Conservation (phyloP, 2,888 invertebrate species). For the Blomia tropicalis region DNA sequence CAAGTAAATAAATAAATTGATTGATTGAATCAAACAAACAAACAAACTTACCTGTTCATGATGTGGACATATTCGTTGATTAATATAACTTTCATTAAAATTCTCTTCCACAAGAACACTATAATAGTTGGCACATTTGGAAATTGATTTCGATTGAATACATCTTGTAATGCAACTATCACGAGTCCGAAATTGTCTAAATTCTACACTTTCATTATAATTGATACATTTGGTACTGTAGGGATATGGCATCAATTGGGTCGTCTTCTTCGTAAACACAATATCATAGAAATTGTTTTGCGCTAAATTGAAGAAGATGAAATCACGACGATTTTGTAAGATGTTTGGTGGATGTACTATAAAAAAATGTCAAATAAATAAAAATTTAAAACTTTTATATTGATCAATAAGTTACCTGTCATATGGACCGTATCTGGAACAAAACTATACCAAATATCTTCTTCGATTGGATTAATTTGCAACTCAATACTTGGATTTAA, state of each 20-base stretch:
- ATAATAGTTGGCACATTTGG: neutral
- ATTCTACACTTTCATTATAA: neutral
- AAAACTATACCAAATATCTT: neutral
- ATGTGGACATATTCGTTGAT: neutral
- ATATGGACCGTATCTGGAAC: neutral
- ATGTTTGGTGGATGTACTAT: slow-evolving; percentile 18
- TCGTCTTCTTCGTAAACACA: slow-evolving; percentile 6
- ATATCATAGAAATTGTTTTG: neutral
- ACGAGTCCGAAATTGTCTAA: neutral
- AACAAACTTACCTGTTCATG: neutral
- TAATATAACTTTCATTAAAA: neutral
- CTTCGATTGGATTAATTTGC: neutral
- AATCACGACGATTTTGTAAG: neutral
- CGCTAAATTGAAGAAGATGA: neutral
- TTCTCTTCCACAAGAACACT: neutral
- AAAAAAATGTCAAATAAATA: too few relatives aligned
- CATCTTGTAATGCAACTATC: slow-evolving; percentile 12
- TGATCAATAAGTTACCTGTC: neutral
- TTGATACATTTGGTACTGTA: neutral
- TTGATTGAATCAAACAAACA: neutral
- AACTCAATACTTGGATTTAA: slow-evolving; percentile 1
- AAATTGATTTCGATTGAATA: neutral
- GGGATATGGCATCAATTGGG: neutral
- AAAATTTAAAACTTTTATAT: too few relatives aligned
- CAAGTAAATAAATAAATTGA: neutral